phyloP scores from a whole-genome alignment of 1,140 invertebrate species.

The Oryzaephilus surinamensis region DNA sequence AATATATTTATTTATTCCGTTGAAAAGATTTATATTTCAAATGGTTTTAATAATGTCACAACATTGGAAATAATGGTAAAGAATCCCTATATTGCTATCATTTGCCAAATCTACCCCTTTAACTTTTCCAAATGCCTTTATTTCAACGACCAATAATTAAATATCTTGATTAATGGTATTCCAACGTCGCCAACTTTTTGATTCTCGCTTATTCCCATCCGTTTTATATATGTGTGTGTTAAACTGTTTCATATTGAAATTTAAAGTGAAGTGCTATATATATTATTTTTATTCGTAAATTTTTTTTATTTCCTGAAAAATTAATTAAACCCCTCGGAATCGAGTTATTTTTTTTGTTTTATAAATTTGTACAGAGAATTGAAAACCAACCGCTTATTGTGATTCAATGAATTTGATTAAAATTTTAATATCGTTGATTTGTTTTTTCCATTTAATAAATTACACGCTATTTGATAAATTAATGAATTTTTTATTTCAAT shows the following conservation, averaged over 20 bases:
- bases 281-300: too few species aligned
- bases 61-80: too few species aligned
- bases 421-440: conserved; percentile 18
- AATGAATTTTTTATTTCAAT: conserved; percentile 16
- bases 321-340: conserved; percentile 14
- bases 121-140: too few species aligned
- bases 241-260: conserved; percentile 11
- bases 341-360: conserved; percentile 16
- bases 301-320: conserved; percentile 13
- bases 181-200: conserved; percentile 7
- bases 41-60: too few species aligned
- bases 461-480: conserved; percentile 16
- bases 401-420: conserved; percentile 19
- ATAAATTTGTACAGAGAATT: conserved; percentile 15
- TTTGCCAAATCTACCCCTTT: too few species aligned
- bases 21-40: too few species aligned
- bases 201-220: too few species aligned
- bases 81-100: too few species aligned
- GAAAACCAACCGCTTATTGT: conserved; percentile 12
- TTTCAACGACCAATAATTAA: conserved; percentile 13
- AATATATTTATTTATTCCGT: too few species aligned
- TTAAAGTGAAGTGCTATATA: conserved; percentile 1
- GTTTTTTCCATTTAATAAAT: conserved; percentile 6
- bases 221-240: too few species aligned
- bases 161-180: conserved; percentile 14